Percentiles rank a stretch among this genome's conserved stretches.
These are phyloP conservation scores for Drosophila falleni DNA, from an alignment of 2,888 invertebrate species.

Conservation along the genomic window DNA sequence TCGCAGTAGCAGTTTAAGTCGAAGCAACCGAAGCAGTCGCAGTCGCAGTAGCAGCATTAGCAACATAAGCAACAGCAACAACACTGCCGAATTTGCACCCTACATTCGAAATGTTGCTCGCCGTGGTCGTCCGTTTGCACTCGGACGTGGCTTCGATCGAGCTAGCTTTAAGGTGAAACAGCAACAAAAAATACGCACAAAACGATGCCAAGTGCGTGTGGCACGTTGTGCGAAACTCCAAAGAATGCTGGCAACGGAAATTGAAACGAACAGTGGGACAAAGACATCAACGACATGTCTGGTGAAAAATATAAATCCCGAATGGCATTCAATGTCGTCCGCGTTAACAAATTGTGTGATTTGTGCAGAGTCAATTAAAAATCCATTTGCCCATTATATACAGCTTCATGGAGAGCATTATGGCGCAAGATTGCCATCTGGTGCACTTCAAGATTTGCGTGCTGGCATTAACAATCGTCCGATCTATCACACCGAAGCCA, in stretches of 20 bases:
- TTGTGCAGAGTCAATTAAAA: slow-evolving; percentile 54
- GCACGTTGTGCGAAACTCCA: background rate
- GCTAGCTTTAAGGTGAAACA: slow-evolving; percentile 2
- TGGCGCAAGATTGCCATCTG: slow-evolving; percentile 76
- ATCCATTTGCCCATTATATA: slow-evolving; percentile 67
- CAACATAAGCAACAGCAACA: background rate
- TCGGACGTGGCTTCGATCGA: slow-evolving; percentile 19
- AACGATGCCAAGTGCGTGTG: slow-evolving; percentile 9
- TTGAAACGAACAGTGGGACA: background rate
- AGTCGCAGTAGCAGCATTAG: slow-evolving; percentile 71
- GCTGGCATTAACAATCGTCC: slow-evolving; percentile 42
- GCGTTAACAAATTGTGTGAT: slow-evolving; percentile 69
- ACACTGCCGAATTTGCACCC: slow-evolving; percentile 5
- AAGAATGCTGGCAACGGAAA: background rate
- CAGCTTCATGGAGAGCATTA: slow-evolving; percentile 76
- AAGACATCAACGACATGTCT: background rate
- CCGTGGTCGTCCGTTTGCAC: slow-evolving; percentile 36
- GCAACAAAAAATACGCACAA: background rate
- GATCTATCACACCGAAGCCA: slow-evolving; percentile 2
- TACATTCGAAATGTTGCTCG: slow-evolving; percentile 51
- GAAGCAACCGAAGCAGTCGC: background rate
- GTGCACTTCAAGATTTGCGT: slow-evolving; percentile 65
- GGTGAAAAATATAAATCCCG: slow-evolving; percentile 64
- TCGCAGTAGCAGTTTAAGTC: slow-evolving; percentile 77
- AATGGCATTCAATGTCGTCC: slow-evolving; percentile 79